phyloP scores from a whole-genome alignment of 1,140 invertebrate species.

The Aphelinus certus region DNA sequence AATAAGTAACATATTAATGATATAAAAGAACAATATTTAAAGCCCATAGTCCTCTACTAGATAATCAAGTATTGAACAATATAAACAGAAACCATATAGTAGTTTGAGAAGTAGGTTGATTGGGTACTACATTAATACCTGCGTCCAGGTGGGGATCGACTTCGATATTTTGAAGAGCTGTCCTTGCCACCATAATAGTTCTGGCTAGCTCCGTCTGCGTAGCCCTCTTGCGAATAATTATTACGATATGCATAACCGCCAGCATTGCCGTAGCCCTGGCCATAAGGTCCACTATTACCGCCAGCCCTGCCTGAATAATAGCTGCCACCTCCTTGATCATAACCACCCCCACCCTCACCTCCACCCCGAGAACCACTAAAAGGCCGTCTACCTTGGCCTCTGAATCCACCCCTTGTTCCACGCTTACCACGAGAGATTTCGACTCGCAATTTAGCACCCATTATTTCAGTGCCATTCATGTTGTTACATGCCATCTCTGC shows the following conservation, averaged over 20 bases:
- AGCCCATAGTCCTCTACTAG: conserved; percentile 33
- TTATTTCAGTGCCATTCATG: conserved; percentile 86
- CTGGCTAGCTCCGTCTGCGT: conserved; percentile 53
- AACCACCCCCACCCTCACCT: conserved; percentile 62
- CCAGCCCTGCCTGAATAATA: conserved; percentile 63
- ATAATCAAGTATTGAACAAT: conserved; percentile 34
- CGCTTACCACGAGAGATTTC: conserved; percentile 82
- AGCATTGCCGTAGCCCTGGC: conserved; percentile 54
- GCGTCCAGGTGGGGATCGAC: conserved; percentile 67
- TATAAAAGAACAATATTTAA: conserved; percentile 23
- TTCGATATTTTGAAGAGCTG: conserved; percentile 66
- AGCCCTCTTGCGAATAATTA: conserved; percentile 58
- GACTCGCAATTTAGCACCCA: conserved; percentile 83
- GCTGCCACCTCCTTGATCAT: conserved; percentile 59
- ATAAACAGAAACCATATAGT: conserved; percentile 36
- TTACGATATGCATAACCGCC: conserved; percentile 59
- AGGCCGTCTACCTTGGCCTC: conserved; percentile 65
- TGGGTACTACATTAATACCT: conserved; percentile 62
- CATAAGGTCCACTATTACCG: conserved; percentile 59
- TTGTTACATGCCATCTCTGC: conserved; percentile 92
- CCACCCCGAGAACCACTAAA: conserved; percentile 53
- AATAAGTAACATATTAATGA: conserved; percentile 22
- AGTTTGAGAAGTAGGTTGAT: conserved; percentile 36
- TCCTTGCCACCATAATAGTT: conserved; percentile 63
- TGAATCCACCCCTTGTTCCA: conserved; percentile 50